Evolutionary conservation across 2,888 invertebrate genomes (phyloP).

Genomic region (Syrphus vitripennis): DNA sequence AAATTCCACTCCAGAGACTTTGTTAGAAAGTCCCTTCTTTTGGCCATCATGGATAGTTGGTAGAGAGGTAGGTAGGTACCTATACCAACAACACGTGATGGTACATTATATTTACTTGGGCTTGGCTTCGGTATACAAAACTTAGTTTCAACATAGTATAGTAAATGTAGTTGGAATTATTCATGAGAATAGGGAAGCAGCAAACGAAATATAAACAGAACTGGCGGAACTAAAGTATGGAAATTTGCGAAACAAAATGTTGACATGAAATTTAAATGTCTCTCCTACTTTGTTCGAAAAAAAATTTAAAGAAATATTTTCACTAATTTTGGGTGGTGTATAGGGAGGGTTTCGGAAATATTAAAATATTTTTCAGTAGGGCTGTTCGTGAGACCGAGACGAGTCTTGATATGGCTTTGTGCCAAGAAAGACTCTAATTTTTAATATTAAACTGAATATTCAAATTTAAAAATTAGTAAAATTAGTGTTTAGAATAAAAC

Average conservation of each 20-base stretch:
- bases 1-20: constrained; percentile 24
- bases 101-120: background rate
- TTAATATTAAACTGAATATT: too few species aligned
- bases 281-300: too few species aligned
- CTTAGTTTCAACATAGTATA: background rate
- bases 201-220: background rate
- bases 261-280: background rate
- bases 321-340: too few species aligned
- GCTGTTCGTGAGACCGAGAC: too few species aligned
- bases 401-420: too few species aligned
- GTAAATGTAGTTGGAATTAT: constrained; percentile 19
- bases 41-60: background rate
- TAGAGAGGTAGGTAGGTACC: background rate
- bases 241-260: background rate
- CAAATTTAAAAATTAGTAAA: too few species aligned
- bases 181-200: constrained; percentile 1
- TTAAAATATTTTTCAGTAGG: too few species aligned
- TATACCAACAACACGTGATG: background rate
- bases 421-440: too few species aligned
- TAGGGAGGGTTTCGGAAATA: too few species aligned
- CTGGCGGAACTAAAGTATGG: background rate
- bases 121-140: background rate
- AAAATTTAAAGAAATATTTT: background rate
- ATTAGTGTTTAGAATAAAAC: too few species aligned
- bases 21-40: constrained; percentile 13